Conservation (phyloP, 2,797 vertebrate genomes). For the Antrozous pallidus region DNA sequence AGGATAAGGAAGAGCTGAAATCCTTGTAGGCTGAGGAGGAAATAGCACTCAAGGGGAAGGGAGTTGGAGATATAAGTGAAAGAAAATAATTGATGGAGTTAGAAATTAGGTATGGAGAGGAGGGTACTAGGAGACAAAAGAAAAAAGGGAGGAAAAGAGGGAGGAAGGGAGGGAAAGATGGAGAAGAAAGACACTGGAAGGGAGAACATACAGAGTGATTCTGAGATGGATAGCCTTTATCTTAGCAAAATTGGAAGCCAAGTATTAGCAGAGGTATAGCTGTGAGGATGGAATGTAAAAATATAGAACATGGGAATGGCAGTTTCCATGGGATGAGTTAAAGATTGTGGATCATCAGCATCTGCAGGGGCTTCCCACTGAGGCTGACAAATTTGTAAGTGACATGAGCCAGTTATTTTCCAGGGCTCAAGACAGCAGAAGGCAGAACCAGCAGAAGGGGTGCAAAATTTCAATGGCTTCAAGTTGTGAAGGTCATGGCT, state of each 20-base stretch:
- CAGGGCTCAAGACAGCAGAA: neutral
- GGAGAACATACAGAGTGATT: neutral
- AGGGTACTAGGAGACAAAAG: conserved; percentile 45
- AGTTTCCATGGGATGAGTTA: neutral
- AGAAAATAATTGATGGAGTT: conserved; percentile 60
- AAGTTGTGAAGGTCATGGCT: neutral
- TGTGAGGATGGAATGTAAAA: neutral
- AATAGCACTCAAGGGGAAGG: conserved; percentile 45
- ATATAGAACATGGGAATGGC: neutral
- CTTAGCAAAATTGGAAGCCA: conserved; percentile 27
- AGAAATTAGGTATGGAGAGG: conserved; percentile 36
- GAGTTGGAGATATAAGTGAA: conserved; percentile 16
- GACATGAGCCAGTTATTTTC: neutral
- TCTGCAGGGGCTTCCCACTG: neutral
- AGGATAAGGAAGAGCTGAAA: conserved; percentile 33
- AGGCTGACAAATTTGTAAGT: neutral
- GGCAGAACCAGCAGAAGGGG: neutral
- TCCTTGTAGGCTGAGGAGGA: conserved; percentile 43
- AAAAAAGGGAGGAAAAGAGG: neutral
- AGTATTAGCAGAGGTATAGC: neutral
- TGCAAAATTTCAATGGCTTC: conserved; percentile 30
- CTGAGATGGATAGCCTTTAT: conserved; percentile 24
- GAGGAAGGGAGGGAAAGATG: neutral
- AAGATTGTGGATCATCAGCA: neutral
- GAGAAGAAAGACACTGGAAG: neutral